phyloP scores from a whole-genome alignment of 2,888 invertebrate species.

The Allygus modestus region DNA sequence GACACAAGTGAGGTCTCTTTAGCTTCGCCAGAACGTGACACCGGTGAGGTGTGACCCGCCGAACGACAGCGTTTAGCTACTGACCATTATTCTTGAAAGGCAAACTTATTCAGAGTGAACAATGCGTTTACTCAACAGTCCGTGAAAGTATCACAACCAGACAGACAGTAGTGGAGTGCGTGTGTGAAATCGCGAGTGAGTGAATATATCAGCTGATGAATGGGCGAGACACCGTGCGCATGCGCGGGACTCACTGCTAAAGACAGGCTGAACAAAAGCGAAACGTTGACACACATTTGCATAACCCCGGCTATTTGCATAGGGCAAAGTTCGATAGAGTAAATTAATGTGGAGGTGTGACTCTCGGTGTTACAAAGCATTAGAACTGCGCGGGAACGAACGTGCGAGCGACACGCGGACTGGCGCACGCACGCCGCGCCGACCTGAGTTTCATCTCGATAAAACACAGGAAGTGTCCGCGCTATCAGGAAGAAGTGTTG shows the following conservation, averaged over 20 bases:
- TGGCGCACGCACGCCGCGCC: too few relatives aligned
- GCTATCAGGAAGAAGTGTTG: conserved; percentile 23
- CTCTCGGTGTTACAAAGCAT: conserved; percentile 19
- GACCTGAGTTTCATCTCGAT: conserved; percentile 15
- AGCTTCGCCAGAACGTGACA: background rate
- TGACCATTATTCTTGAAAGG: background rate
- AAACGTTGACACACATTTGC: conserved; percentile 51
- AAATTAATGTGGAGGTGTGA: conserved; percentile 55
- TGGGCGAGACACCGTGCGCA: background rate
- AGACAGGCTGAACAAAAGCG: conserved; percentile 55
- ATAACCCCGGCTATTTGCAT: conserved; percentile 52
- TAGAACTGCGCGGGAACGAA: background rate
- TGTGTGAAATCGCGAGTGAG: conserved; percentile 40
- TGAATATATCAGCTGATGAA: conserved; percentile 37
- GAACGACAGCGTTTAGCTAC: background rate
- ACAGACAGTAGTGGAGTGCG: conserved; percentile 31
- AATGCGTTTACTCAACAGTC: conserved; percentile 28
- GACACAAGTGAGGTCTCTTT: too few relatives aligned
- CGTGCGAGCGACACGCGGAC: background rate
- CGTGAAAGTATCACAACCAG: conserved; percentile 28
- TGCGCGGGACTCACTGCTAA: conserved; percentile 11
- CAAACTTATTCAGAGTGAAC: conserved; percentile 27
- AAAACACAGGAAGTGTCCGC: conserved; percentile 23
- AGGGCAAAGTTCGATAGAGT: conserved; percentile 56
- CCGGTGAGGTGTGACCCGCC: background rate